A percentile compares a stretch with the other conserved stretches of the same genome.
These are phyloP conservation scores for Engystomops pustulosus DNA, from an alignment of 2,113 vertebrate genomes.

Conservation along the genomic window DNA sequence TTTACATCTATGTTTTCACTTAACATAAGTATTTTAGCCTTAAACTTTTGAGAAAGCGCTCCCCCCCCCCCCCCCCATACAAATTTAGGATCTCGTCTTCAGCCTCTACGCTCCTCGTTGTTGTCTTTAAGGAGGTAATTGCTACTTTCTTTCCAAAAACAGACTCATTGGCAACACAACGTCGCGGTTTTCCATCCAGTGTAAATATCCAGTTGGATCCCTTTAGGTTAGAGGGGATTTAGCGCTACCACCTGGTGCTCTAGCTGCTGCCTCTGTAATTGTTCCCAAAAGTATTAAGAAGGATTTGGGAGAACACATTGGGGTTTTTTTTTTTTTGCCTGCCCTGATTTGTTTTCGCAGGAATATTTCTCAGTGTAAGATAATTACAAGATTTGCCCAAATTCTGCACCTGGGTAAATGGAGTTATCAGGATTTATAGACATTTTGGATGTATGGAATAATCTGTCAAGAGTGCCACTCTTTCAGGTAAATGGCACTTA, in stretches of 20 bases:
- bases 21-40: slow-evolving; percentile 20
- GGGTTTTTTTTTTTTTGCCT: neutral
- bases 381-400: neutral
- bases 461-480: too few relatives aligned
- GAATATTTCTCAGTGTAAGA: neutral
- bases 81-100: slow-evolving; percentile 26
- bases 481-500: too few relatives aligned
- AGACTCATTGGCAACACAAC: slow-evolving; percentile 18
- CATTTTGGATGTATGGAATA: too few relatives aligned
- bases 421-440: neutral
- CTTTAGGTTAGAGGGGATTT: slow-evolving; percentile 8
- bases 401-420: neutral
- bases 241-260: slow-evolving; percentile 31
- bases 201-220: slow-evolving; percentile 33
- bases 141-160: slow-evolving; percentile 2
- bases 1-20: slow-evolving; percentile 37
- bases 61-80: neutral
- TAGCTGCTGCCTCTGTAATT: neutral
- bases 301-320: neutral
- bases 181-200: slow-evolving; percentile 2
- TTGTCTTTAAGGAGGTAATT: slow-evolving; percentile 34
- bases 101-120: slow-evolving; percentile 4
- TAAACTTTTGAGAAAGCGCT: slow-evolving; percentile 11
- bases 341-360: neutral
- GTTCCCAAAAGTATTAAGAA: slow-evolving; percentile 14